These are phyloP conservation scores for Manis crassicaudata DNA, from an alignment of 2,797 vertebrate species.

Conservation along the genomic window DNA sequence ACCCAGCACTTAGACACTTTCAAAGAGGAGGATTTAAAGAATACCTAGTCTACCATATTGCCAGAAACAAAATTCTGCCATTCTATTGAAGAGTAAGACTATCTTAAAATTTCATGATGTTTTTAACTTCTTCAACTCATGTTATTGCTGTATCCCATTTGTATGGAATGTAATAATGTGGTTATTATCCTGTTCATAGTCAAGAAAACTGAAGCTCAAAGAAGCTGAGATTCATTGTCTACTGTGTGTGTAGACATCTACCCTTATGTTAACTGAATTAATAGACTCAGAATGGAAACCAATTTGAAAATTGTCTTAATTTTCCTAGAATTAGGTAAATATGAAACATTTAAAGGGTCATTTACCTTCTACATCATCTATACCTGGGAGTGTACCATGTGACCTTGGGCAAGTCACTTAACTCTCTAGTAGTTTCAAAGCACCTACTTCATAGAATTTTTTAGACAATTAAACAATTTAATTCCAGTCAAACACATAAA, in stretches of 20 bases:
- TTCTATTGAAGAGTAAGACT: slow-evolving; percentile 38
- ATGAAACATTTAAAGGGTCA: neutral
- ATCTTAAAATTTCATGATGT: slow-evolving; percentile 46
- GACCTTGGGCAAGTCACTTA: neutral
- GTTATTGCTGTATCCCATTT: neutral
- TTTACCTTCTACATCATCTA: neutral
- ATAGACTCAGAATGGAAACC: neutral
- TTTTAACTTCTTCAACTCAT: slow-evolving; percentile 42
- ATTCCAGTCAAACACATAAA: neutral
- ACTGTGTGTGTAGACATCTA: neutral
- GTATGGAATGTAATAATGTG: neutral
- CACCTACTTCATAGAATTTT: neutral
- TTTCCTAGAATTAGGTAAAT: neutral
- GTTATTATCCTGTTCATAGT: neutral
- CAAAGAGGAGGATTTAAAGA: slow-evolving; percentile 9
- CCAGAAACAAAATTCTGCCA: slow-evolving; percentile 48
- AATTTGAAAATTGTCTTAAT: neutral
- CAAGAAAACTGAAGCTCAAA: neutral
- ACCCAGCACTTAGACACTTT: slow-evolving; percentile 33
- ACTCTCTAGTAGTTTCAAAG: neutral
- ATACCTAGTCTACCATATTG: neutral
- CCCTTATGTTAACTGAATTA: too few species aligned
- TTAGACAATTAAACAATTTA: neutral
- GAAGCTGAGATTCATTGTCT: neutral
- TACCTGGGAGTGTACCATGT: neutral